These are phyloP conservation scores for Lycopodina hypogea DNA, from an alignment of 37 sponge, comb jelly and placozoan genomes.

Conservation along the genomic window DNA sequence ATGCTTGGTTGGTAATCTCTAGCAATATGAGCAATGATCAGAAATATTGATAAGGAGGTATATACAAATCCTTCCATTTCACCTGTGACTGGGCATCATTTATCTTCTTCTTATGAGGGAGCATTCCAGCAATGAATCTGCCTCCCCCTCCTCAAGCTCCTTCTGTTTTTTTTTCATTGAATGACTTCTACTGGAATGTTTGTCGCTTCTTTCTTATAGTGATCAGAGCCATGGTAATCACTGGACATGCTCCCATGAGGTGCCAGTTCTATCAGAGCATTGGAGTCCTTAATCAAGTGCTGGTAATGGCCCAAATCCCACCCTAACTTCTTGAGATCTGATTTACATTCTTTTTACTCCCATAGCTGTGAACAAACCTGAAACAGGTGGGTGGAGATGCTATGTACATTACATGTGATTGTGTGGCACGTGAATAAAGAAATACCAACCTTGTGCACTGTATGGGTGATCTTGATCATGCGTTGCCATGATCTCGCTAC, in stretches of 20 bases:
- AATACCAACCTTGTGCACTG: conserved; percentile 56
- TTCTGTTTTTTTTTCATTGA: neutral
- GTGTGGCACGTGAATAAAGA: too few relatives aligned
- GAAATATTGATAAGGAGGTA: too few relatives aligned
- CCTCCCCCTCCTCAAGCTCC: neutral
- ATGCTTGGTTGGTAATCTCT: too few relatives aligned
- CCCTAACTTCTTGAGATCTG: conserved; percentile 58
- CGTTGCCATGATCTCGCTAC: conserved; percentile 64
- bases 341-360: conserved; percentile 48
- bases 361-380: conserved; percentile 62
- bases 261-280: conserved; percentile 6
- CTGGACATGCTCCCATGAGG: conserved; percentile 10
- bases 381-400: too few relatives aligned
- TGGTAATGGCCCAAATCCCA: conserved; percentile 62
- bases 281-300: neutral
- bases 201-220: conserved; percentile 21
- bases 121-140: neutral
- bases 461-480: conserved; percentile 52
- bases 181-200: conserved; percentile 3
- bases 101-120: too few relatives aligned
- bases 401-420: neutral
- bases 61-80: too few relatives aligned
- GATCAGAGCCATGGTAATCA: conserved; percentile 9
- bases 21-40: too few relatives aligned
- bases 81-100: too few relatives aligned